Conservation (phyloP, 2,888 invertebrate genomes). For the Eumacrocentrus americanus region DNA sequence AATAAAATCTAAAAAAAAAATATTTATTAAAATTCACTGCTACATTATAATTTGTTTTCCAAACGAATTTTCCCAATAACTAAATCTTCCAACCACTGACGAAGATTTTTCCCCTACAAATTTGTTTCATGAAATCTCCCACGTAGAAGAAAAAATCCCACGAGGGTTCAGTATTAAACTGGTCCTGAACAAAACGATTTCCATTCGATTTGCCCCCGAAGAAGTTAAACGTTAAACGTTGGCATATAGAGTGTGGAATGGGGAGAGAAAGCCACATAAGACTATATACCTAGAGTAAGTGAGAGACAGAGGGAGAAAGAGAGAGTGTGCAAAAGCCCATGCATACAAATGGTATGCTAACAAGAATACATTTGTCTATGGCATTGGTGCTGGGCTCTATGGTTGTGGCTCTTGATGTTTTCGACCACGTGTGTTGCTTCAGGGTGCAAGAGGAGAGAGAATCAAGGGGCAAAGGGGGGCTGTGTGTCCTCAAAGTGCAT, state of each 20-base stretch:
- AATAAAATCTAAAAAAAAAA: too few species aligned
- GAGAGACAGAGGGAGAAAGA: too few species aligned
- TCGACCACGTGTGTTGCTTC: conserved; percentile 21
- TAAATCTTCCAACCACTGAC: too few species aligned
- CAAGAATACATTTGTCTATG: conserved; percentile 61
- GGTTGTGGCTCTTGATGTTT: conserved; percentile 31
- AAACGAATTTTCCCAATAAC: too few species aligned
- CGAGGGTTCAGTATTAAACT: conserved; percentile 35
- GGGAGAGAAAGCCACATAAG: conserved; percentile 27
- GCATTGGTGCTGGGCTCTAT: conserved; percentile 44
- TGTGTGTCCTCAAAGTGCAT: conserved; percentile 28
- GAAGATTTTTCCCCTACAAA: too few species aligned
- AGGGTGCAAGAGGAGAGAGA: conserved; percentile 10
- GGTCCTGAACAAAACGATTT: conserved; percentile 47
- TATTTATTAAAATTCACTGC: too few species aligned
- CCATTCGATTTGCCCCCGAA: conserved; percentile 54
- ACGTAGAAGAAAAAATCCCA: conserved; percentile 28
- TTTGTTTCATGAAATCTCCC: too few species aligned
- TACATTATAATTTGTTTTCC: too few species aligned
- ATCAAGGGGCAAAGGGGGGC: background rate
- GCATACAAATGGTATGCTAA: conserved; percentile 62
- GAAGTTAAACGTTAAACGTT: conserved; percentile 55
- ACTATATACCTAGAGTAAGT: conserved; percentile 25
- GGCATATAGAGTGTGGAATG: conserved; percentile 36
- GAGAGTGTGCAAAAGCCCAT: conserved; percentile 56